phyloP scores from a whole-genome alignment of 2,797 vertebrate species.

The Bradypodion ventrale region DNA sequence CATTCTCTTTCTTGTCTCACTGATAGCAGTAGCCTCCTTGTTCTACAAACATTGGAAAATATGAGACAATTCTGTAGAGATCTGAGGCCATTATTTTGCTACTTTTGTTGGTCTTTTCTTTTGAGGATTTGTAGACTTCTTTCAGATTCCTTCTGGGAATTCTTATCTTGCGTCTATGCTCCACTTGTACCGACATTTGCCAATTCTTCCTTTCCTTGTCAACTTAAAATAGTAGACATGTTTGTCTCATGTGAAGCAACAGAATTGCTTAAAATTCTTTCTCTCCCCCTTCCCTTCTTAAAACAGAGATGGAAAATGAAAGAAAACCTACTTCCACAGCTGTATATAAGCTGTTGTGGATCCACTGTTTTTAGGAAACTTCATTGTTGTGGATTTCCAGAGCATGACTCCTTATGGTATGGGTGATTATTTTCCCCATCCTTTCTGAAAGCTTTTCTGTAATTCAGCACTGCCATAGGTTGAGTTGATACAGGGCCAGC shows the following conservation, averaged over 20 bases:
- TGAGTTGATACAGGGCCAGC: background rate
- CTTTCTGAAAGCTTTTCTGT: background rate
- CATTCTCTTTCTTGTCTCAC: constrained; percentile 6
- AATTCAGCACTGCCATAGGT: background rate
- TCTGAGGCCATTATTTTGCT: constrained; percentile 12
- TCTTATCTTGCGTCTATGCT: constrained; percentile 3
- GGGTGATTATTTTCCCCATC: background rate
- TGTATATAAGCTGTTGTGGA: constrained; percentile 12
- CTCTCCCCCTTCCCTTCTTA: background rate
- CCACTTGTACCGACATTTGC: background rate
- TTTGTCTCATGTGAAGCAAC: background rate
- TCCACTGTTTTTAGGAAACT: background rate
- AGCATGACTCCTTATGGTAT: background rate
- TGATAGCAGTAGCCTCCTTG: constrained; percentile 21
- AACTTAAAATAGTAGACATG: background rate
- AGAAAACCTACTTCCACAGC: background rate
- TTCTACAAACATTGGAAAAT: constrained; percentile 40
- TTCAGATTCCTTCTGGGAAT: constrained; percentile 8
- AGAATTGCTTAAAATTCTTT: background rate
- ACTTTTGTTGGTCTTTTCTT: constrained; percentile 19
- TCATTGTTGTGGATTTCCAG: constrained; percentile 40
- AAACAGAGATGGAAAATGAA: constrained; percentile 8
- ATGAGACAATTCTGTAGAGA: constrained; percentile 18
- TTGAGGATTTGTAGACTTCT: background rate
- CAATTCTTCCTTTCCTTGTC: constrained; percentile 17